Percentiles rank a stretch among this genome's conserved stretches.
Conservation (phyloP, 1,140 invertebrate genomes). For the Ostrea edulis region DNA sequence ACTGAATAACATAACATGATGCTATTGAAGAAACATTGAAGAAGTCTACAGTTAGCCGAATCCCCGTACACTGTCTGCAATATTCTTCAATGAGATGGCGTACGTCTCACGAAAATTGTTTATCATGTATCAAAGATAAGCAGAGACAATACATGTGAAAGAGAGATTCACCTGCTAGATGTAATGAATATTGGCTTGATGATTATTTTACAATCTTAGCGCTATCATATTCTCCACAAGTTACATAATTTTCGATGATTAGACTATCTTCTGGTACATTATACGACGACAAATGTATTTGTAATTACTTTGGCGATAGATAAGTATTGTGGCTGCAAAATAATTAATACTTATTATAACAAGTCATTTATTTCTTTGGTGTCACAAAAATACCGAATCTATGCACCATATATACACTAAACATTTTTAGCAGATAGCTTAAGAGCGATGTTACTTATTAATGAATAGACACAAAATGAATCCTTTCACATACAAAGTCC, state of each 20-base stretch:
- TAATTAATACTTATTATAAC: not conserved
- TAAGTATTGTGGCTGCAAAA: not conserved
- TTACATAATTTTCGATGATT: slow-evolving; percentile 22
- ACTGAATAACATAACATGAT: too few species aligned
- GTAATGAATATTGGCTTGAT: not conserved
- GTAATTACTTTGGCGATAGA: not conserved
- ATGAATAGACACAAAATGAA: not conserved
- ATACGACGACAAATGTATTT: not conserved
- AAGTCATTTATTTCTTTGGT: not conserved
- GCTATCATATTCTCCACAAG: not conserved
- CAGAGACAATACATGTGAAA: not conserved
- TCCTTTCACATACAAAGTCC: not conserved
- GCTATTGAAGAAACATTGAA: too few species aligned
- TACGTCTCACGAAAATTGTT: too few species aligned
- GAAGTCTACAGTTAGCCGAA: too few species aligned
- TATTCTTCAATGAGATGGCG: too few species aligned
- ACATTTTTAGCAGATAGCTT: not conserved
- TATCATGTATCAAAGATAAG: too few species aligned
- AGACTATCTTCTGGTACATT: not conserved
- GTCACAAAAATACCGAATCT: not conserved
- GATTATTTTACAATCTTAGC: not conserved
- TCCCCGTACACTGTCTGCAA: too few species aligned
- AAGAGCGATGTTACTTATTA: not conserved
- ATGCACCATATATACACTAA: not conserved
- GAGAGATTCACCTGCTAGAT: not conserved